A percentile compares a stretch with the other conserved stretches of the same genome.
phyloP scores from a whole-genome alignment of 2,888 invertebrate species.

The Eurois occulta region DNA sequence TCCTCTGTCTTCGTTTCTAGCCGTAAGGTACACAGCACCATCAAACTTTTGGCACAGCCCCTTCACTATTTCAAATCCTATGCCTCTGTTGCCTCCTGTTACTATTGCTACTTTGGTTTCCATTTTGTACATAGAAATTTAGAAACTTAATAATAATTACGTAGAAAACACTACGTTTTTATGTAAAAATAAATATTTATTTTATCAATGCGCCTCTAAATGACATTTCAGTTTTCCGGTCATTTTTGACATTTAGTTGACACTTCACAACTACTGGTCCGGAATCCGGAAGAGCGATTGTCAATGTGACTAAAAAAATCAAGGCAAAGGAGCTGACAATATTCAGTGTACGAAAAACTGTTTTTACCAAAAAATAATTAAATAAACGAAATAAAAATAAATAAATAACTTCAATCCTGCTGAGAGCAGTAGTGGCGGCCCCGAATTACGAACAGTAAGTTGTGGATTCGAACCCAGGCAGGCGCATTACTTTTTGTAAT shows the following conservation, averaged over 20 bases:
- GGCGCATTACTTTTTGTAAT: too few relatives aligned
- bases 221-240: slow-evolving; percentile 73
- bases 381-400: background rate
- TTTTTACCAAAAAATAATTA: background rate
- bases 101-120: slow-evolving; percentile 89
- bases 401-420: too few relatives aligned
- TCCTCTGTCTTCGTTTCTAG: slow-evolving; percentile 92
- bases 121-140: slow-evolving; percentile 86
- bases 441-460: too few relatives aligned
- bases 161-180: slow-evolving; percentile 77
- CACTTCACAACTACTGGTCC: slow-evolving; percentile 16
- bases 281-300: slow-evolving; percentile 5
- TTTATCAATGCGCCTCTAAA: slow-evolving; percentile 64
- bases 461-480: too few relatives aligned
- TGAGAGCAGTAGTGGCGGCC: too few relatives aligned
- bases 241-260: slow-evolving; percentile 67
- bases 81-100: slow-evolving; percentile 87
- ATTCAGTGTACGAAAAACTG: too few relatives aligned
- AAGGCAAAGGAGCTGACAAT: background rate
- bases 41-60: slow-evolving; percentile 92
- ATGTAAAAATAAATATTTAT: slow-evolving; percentile 80
- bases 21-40: slow-evolving; percentile 94
- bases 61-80: slow-evolving; percentile 88
- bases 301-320: background rate
- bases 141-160: slow-evolving; percentile 74